Evolutionary conservation across 2,113 vertebrate species (phyloP), one percentile per base, ranked within the genome.

Genomic region (Pantherophis guttatus): DNA sequence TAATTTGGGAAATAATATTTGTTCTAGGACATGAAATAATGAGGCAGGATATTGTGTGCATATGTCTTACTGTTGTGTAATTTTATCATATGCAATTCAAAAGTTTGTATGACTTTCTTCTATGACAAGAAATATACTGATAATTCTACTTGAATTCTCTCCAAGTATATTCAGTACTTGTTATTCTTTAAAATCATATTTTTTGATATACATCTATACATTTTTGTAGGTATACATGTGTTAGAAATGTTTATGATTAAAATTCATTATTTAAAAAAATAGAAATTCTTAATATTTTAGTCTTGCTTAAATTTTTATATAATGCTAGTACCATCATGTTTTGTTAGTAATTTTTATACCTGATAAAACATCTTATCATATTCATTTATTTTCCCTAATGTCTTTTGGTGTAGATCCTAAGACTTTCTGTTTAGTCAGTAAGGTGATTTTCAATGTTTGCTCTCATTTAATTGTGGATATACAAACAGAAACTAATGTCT

Each of bases 341-440:
- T 94, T 75, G 85, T 95, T 39, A 57, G 87, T 62, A n/a, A 53
- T 86, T 59, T 94, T 96, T 96, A 52, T 91, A 96, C 93, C 93
- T 93, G 65, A 62, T 86, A 1, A 53, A 48, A 62, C 87, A 88
- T 92, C 90, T 1, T 50, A 94, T 54, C 23, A 0, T 52, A 70
- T 55, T 0, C 93, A 90, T 91, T 89, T 48, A 94, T 94, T 29
- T 0, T 24, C 17, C 54, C 89, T 90, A 92, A 86, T 93, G 92
- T 75, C 90, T 95, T 92, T 95, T 81, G 2, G 75, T 19, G 91
- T 70, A 81, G 94, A 94, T 90, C 0, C 54, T 91, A 5, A 50
- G 52, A 2, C 70, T 91, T 57, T 9, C 0, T 55, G 91, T 7
- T 53, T 0, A 86, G 87, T 90, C 0, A 90, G 39, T 26, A 13